phyloP scores from a whole-genome alignment of 1,140 invertebrate genomes.

The Antheraea pernyi region DNA sequence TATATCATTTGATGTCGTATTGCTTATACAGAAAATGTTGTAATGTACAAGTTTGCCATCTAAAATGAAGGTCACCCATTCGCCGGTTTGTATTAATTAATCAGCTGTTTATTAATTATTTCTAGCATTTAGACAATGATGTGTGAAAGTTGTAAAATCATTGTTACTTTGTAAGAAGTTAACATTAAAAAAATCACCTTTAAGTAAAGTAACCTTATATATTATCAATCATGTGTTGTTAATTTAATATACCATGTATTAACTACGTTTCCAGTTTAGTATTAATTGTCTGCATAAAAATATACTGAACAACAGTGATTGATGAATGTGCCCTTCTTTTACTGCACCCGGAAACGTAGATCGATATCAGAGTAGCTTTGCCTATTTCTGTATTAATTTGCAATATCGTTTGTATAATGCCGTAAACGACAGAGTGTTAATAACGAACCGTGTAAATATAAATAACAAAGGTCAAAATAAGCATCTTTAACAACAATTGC shows the following conservation, averaged over 20 bases:
- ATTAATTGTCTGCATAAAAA: neutral
- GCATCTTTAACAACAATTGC: neutral
- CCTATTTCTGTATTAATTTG: neutral
- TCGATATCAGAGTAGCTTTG: neutral
- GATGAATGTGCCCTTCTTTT: neutral
- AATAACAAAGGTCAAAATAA: constrained; percentile 11
- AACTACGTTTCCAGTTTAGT: neutral
- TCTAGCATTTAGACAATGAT: neutral
- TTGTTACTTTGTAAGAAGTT: neutral
- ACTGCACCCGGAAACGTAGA: neutral
- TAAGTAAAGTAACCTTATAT: neutral
- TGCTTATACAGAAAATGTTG: constrained; percentile 1
- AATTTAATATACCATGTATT: neutral
- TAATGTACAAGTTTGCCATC: neutral
- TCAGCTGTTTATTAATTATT: neutral
- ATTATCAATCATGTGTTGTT: neutral
- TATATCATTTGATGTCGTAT: neutral
- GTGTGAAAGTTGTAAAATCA: neutral
- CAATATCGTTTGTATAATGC: neutral
- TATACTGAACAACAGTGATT: neutral
- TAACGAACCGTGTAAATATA: constrained; percentile 1
- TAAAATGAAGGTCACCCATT: neutral
- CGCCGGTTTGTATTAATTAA: neutral
- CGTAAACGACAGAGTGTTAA: neutral
- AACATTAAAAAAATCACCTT: neutral